phyloP scores from a whole-genome alignment of 2,888 invertebrate genomes.

The Cryptus viduatorius region DNA sequence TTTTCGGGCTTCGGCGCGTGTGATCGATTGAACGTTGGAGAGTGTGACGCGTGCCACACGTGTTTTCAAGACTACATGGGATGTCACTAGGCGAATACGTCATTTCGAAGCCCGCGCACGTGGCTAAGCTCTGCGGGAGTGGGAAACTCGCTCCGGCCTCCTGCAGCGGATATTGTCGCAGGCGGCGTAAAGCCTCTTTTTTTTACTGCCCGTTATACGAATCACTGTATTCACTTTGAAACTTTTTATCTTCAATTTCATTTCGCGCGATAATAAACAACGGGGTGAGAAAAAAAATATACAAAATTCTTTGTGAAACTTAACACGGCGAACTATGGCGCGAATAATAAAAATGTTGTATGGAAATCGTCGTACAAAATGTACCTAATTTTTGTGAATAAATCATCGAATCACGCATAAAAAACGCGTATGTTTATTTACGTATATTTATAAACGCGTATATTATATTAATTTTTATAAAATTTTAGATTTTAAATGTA shows the following conservation, averaged over 20 bases:
- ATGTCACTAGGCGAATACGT: not conserved
- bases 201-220: not conserved
- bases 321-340: not conserved
- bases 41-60: not conserved
- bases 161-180: constrained; percentile 39
- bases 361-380: not conserved
- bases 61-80: constrained; percentile 3
- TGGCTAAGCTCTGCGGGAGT: constrained; percentile 44
- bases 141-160: constrained; percentile 46
- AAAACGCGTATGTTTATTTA: too few relatives aligned
- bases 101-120: constrained; percentile 33
- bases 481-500: too few relatives aligned
- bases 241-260: not conserved
- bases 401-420: not conserved
- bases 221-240: not conserved
- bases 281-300: not conserved
- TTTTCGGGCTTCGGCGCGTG: not conserved
- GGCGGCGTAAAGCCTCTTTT: not conserved
- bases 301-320: not conserved
- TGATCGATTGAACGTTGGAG: not conserved
- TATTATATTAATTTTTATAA: too few relatives aligned
- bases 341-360: not conserved
- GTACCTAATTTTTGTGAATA: not conserved
- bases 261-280: not conserved
- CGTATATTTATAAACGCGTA: too few relatives aligned